Evolutionary conservation across 2,113 vertebrate genomes (phyloP).

Genomic region (Chionomys nivalis): DNA sequence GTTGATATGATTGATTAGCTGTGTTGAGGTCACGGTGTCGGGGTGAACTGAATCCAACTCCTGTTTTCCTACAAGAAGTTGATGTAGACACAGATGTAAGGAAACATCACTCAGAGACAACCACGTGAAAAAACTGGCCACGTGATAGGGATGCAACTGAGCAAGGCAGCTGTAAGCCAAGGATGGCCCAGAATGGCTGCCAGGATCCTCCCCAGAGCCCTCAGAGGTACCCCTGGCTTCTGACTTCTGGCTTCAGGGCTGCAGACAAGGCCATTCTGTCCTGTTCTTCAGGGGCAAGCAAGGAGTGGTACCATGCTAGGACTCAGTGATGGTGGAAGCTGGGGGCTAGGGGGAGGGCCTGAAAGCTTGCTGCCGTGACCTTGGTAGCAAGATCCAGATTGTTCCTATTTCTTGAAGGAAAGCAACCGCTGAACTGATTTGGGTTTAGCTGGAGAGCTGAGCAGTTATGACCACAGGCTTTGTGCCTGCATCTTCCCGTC

Average conservation of each 20-base stretch:
- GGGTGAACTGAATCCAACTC: background rate
- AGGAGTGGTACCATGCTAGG: background rate
- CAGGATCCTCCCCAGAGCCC: background rate
- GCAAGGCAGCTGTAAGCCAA: background rate
- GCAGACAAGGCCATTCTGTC: background rate
- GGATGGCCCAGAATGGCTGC: background rate
- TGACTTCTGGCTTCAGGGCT: background rate
- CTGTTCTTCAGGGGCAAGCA: background rate
- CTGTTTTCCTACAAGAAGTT: too few relatives aligned
- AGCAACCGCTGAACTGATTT: background rate
- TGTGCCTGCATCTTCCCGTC: background rate
- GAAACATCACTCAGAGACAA: rapidly evolving
- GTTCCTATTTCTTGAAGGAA: background rate
- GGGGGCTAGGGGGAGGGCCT: background rate
- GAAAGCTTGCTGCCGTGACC: background rate
- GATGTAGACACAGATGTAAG: background rate
- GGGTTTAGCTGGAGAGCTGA: background rate
- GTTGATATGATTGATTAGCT: too few relatives aligned
- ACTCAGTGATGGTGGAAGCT: background rate
- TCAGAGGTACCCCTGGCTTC: background rate
- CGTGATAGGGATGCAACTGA: too few relatives aligned
- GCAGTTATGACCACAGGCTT: background rate
- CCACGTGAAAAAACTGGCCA: too few relatives aligned
- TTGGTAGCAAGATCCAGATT: background rate
- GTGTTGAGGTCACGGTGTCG: rapidly evolving